Evolutionary conservation across 2,888 invertebrate species (phyloP).

Genomic region (Drosophila phalerata): DNA sequence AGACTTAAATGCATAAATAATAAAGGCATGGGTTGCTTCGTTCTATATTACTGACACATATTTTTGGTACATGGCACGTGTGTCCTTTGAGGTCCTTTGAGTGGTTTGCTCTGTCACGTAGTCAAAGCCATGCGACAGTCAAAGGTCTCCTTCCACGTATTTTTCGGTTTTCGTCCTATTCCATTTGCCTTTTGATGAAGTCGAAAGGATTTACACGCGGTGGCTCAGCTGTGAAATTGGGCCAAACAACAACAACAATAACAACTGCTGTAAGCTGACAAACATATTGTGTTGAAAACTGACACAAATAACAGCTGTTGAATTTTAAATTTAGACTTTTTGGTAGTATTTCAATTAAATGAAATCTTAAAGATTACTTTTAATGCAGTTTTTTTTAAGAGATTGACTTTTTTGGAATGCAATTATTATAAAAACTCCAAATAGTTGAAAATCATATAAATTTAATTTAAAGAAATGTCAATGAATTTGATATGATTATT

Average conservation of each 20-base stretch:
- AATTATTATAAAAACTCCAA: too few relatives aligned
- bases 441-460: too few relatives aligned
- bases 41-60: constrained; percentile 10
- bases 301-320: background rate
- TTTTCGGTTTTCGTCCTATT: constrained; percentile 12
- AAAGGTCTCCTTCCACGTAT: constrained; percentile 1
- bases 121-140: constrained; percentile 20
- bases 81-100: constrained; percentile 13
- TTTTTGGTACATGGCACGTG: constrained; percentile 10
- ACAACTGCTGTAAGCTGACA: background rate
- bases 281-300: constrained; percentile 3
- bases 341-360: background rate
- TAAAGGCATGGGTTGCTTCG: background rate
- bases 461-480: too few relatives aligned
- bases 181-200: constrained; percentile 19
- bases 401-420: too few relatives aligned
- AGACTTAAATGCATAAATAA: constrained; percentile 21
- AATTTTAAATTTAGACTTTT: background rate
- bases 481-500: too few relatives aligned
- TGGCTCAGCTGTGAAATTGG: constrained; percentile 19
- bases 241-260: constrained; percentile 7
- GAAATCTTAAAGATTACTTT: background rate
- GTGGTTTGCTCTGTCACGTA: constrained; percentile 16
- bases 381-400: too few relatives aligned
- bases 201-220: constrained; percentile 8